Base-by-base conservation (phyloP, 2,797 vertebrate genomes). In the Pogoniulus pusillus region DNA sequence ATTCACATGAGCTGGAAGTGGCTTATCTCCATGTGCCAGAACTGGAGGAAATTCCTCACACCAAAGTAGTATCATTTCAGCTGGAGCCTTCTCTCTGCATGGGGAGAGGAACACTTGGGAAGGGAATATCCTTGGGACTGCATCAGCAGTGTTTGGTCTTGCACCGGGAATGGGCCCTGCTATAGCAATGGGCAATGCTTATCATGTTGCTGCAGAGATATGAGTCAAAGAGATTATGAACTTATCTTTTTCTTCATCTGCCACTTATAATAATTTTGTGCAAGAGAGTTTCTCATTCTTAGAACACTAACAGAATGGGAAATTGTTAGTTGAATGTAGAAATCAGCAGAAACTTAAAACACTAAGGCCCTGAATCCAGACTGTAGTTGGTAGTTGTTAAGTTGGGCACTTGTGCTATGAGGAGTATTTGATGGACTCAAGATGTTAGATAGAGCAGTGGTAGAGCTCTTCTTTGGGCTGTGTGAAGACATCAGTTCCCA, bases 131-230 rank as follows among this genome's bases (percentile, higher is more conserved):
- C 70, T 27, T 1, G 0, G 12, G n/a, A 6, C 65, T 77, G 45
- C 47, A 12, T 16, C 17, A 16, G 32, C 18, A 2, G 23, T 3
- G 0, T 20, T 30, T 26, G 34, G 60, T 78, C 37, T 29, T 34
- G 35, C 49, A 17, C 37, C 39, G 19, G 12, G 68, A 47, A 54
- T 2, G 1, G 63, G 54, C n/a, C 16, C 63, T 66, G 1, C 37
- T 8, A 1, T 29, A 6, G 8, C 0, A 1, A 24, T 12, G 41
- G 47, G 24, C 29, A 37, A 2, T 0, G 20, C 69, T 63, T 14
- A 3, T 34, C 2, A 0, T 12, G 23, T 30, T 75, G 29, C 34
- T 71, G 51, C 34, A 29, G 68, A 32, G 24, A 18, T 12, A 37
- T 3, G 20, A 15, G 30, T 29, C 14, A 16, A 29, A 63, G 43